Evolutionary conservation across 2,113 vertebrate genomes (phyloP).

Genomic region (Neomonachus schauinslandi): DNA sequence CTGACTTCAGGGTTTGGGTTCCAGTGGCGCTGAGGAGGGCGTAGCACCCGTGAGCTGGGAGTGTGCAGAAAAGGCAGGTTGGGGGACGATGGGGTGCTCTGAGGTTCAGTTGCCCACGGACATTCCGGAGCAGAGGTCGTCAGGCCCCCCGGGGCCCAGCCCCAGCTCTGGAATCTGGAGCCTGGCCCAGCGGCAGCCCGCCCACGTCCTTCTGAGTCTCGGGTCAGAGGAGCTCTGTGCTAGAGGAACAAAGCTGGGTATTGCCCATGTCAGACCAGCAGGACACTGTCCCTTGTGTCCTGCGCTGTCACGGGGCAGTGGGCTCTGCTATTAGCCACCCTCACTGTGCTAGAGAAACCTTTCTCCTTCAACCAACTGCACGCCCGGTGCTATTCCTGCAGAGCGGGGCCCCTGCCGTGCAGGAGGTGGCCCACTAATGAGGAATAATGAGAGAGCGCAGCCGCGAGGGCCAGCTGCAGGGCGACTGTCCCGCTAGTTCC

Average conservation of each 20-base stretch:
- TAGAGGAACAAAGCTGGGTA: neutral
- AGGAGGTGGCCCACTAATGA: neutral
- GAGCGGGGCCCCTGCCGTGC: neutral
- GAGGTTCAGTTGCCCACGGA: accelerated
- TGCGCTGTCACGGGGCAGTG: accelerated
- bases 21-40: accelerated
- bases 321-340: neutral
- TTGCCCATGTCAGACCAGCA: neutral
- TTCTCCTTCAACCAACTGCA: neutral
- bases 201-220: neutral
- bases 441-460: conserved; percentile 10
- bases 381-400: neutral
- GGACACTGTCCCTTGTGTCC: accelerated
- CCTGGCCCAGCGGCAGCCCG: neutral
- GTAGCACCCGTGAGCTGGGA: accelerated
- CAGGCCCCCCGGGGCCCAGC: neutral
- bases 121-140: neutral
- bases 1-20: neutral
- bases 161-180: too few species aligned
- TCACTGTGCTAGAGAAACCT: neutral
- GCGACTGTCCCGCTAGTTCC: neutral
- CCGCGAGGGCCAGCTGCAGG: conserved; percentile 33
- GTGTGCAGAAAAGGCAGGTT: neutral
- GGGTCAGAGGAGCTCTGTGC: neutral
- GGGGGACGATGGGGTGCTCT: accelerated